Evolutionary conservation across 2,888 invertebrate genomes (phyloP), one percentile per base, ranked within the genome.

Genomic region (Elegia similella): DNA sequence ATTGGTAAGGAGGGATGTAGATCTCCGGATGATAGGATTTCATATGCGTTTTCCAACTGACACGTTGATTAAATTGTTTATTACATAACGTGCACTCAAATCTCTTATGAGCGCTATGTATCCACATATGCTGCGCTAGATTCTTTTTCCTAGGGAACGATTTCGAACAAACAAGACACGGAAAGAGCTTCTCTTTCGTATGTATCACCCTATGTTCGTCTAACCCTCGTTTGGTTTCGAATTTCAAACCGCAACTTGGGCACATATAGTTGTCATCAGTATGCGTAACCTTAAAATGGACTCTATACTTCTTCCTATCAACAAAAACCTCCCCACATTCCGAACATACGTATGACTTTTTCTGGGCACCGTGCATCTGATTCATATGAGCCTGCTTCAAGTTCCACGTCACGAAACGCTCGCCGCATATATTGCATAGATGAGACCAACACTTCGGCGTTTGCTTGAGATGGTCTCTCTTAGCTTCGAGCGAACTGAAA

Each of bases 151-250:
- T 73, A 1, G 89, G 77, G 62, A 88, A 91, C 1, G 80, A 73
- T 66, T 90, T 91, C 0, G 82, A 72, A 60, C 93, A 93, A 0
- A 90, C 82, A 0, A 87, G 82, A 64, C 93, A 93, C 0, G 86
- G 81, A 44, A 85, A 91, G 0, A 85, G 71, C 55, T 90, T 92
- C 58, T 92, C 92, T 62, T 89, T 88, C 5, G 93, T 92, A 63
- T 93, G 93, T 0, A 88, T 87, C 5, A 92, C 88, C 55, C 84
- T 82, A 60, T 93, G 93, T 10, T 92, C 86, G 17, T 84, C 81
- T 6, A 86, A 67, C 38, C 71, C 76, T 17, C 78, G 73, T 64
- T 84, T 82, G 0, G 84, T 80, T 7, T 79, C 80, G 55, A 86
- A 89, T 52, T 87, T 88, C 48, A 80, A 68, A 0, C 85, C 87